phyloP scores from a whole-genome alignment of 2,888 invertebrate genomes.

The Rhorus exstirpatorius region DNA sequence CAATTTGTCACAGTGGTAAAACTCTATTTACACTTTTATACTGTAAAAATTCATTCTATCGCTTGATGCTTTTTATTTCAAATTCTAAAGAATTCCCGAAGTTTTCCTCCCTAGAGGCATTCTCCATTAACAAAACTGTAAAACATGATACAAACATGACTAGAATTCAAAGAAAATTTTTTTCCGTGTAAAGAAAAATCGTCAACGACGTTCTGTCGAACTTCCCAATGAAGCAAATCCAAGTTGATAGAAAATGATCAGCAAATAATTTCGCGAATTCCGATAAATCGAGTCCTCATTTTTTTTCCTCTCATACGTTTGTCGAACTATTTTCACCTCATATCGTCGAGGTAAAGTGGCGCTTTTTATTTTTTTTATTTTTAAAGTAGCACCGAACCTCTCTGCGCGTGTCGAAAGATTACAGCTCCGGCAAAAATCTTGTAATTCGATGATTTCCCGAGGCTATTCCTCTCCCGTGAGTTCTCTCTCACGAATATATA shows the following conservation, averaged over 20 bases:
- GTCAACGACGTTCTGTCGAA: background rate
- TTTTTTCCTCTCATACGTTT: background rate
- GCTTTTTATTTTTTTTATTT: too few species aligned
- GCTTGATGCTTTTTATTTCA: too few species aligned
- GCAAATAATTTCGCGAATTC: background rate
- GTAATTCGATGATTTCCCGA: slow-evolving; percentile 37
- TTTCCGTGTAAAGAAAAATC: too few species aligned
- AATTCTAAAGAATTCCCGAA: too few species aligned
- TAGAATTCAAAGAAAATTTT: too few species aligned
- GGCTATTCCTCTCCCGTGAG: too few species aligned
- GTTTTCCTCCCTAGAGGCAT: too few species aligned
- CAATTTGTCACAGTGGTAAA: too few species aligned
- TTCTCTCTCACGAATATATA: background rate
- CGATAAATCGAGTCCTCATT: slow-evolving; percentile 20
- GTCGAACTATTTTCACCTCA: background rate
- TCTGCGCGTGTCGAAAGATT: slow-evolving; percentile 66
- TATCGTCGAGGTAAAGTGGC: slow-evolving; percentile 6
- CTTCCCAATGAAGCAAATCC: background rate
- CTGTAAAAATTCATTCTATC: too few species aligned
- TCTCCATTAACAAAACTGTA: too few species aligned
- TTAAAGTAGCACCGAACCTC: slow-evolving; percentile 68
- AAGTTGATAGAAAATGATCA: slow-evolving; percentile 20
- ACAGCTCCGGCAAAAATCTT: slow-evolving; percentile 74
- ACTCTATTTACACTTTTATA: too few species aligned
- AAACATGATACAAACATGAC: too few species aligned